Conservation (phyloP, 2,797 vertebrate species). For the Girardinus metallicus region DNA sequence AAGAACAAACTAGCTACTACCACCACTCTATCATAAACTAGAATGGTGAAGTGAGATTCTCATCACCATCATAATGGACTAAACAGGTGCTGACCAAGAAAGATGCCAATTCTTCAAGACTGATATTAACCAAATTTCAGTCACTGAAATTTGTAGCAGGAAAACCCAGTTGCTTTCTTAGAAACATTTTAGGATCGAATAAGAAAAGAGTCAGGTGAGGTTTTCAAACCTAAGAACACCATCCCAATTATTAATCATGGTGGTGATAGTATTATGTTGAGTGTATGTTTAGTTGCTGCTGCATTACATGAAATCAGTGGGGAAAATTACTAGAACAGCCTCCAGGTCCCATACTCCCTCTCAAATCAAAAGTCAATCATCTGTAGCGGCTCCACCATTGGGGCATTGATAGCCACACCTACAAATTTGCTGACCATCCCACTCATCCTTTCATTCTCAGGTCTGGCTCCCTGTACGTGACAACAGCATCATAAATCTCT, state of each 20-base stretch:
- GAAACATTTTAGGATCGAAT: neutral
- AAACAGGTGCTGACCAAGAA: neutral
- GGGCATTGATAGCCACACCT: neutral
- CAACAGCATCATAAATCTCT: neutral
- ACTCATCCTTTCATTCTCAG: neutral
- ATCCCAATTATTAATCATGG: neutral
- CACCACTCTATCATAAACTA: neutral
- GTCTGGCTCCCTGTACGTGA: neutral
- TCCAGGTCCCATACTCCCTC: neutral
- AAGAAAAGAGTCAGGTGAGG: neutral
- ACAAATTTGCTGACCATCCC: neutral
- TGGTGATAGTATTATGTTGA: neutral
- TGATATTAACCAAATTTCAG: neutral
- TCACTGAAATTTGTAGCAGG: neutral
- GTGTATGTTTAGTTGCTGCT: neutral
- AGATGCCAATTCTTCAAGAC: neutral
- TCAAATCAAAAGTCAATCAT: neutral
- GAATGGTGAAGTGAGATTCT: neutral
- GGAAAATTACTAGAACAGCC: neutral
- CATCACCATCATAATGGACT: neutral
- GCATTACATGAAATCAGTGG: neutral
- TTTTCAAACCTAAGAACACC: neutral
- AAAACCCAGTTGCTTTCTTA: neutral
- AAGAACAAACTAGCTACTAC: neutral
- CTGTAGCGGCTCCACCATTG: neutral